These are phyloP conservation scores for Stigmatopora nigra DNA, from an alignment of 2,113 vertebrate genomes.

Conservation along the genomic window DNA sequence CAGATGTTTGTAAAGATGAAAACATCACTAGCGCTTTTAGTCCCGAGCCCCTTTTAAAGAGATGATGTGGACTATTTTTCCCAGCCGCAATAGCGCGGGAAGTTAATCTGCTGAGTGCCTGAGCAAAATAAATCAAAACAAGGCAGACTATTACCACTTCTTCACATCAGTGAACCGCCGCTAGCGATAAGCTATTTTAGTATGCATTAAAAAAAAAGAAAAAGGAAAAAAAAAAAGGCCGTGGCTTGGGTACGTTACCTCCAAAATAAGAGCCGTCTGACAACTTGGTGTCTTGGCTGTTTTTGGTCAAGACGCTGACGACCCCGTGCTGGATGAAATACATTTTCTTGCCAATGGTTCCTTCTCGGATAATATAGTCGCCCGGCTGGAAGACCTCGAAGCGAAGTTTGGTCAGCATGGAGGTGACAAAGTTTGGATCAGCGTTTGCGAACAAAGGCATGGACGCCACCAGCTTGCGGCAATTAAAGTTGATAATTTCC, in stretches of 20 bases:
- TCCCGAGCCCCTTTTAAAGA: conserved; percentile 53
- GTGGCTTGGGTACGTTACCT: conserved; percentile 66
- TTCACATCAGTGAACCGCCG: conserved; percentile 29
- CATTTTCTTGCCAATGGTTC: conserved; percentile 97
- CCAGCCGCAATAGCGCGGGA: conserved; percentile 46
- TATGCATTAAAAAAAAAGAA: conserved; percentile 2
- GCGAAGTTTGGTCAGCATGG: conserved; percentile 92
- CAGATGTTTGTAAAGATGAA: conserved; percentile 47
- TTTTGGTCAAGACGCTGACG: conserved; percentile 90
- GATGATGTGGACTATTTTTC: conserved; percentile 54
- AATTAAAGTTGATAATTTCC: conserved; percentile 99
- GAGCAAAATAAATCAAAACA: conserved; percentile 50
- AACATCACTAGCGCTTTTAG: conserved; percentile 44
- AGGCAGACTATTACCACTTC: conserved; percentile 40
- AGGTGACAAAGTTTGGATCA: conserved; percentile 95
- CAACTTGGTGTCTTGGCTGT: conserved; percentile 93
- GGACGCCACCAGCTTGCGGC: conserved; percentile 91
- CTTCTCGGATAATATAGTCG: conserved; percentile 92
- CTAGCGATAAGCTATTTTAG: conserved; percentile 10
- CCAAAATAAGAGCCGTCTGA: conserved; percentile 96
- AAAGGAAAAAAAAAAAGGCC: background rate
- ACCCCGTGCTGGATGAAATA: conserved; percentile 97
- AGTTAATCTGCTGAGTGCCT: conserved; percentile 68
- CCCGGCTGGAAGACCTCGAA: conserved; percentile 95
- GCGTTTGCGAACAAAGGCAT: conserved; percentile 98